Percentiles rank a stretch among this genome's conserved stretches.
These are phyloP conservation scores for Nephrotoma appendiculata DNA, from an alignment of 2,888 invertebrate genomes.

Conservation along the genomic window DNA sequence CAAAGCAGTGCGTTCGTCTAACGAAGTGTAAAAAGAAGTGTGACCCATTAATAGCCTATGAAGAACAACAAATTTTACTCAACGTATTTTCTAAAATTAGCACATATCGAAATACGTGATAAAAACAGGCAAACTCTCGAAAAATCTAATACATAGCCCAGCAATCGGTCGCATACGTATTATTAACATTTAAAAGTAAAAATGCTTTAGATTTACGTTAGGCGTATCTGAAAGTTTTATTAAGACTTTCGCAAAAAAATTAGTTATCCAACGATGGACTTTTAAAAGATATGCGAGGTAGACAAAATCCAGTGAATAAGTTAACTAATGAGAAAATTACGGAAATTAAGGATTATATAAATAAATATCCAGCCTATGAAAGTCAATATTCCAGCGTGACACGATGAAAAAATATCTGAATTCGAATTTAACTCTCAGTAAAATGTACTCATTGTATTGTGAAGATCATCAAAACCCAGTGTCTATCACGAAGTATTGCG, in stretches of 20 bases:
- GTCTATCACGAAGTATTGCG: background rate
- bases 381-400: background rate
- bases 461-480: background rate
- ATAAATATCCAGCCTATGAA: background rate
- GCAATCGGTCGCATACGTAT: too few relatives aligned
- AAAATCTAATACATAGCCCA: too few relatives aligned
- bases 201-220: too few relatives aligned
- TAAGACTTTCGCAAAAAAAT: too few relatives aligned
- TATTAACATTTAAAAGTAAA: too few relatives aligned
- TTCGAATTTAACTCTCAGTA: background rate
- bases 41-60: too few relatives aligned
- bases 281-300: background rate
- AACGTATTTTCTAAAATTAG: too few relatives aligned
- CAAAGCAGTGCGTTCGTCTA: background rate
- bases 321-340: background rate
- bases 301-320: background rate
- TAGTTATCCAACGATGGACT: background rate
- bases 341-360: background rate
- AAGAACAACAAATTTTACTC: too few relatives aligned
- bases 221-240: too few relatives aligned
- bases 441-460: background rate
- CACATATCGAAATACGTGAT: too few relatives aligned
- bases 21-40: background rate
- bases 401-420: background rate
- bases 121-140: too few relatives aligned